Base-by-base conservation (phyloP, 2,888 invertebrate species). In the Troilus luridus region DNA sequence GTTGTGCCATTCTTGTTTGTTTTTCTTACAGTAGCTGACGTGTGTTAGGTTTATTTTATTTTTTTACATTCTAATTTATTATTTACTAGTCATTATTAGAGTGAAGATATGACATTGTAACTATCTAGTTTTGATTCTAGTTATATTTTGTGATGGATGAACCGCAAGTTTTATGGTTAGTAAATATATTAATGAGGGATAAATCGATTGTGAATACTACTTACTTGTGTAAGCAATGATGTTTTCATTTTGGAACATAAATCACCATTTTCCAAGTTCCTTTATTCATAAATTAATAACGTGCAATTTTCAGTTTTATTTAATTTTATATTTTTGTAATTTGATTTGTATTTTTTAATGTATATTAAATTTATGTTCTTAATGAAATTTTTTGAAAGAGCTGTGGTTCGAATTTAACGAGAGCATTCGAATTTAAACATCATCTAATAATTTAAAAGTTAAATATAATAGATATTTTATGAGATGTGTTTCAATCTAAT, bases 401-500 rank as follows among this genome's bases (percentile, higher is more conserved):
- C 85, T 85, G 85, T 85, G 56, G 85, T 56, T 56, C 56, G n/a
- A 5, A n/a, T n/a, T n/a, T n/a, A n/a, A n/a, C n/a, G 21, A 85
- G 85, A 56, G 21, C 85, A 85, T 85, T 85, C 85, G 85, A 85
- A 85, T 85, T 85, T 85, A 77, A 77, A 77, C 41, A 77, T 41
- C 72, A 77, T 8, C 72, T 77, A 24, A 77, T 77, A 41, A 77
- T 77, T 77, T 77, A 85, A 54, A 85, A 85, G 85, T 85, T 85
- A 58, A 85, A 85, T 85, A 85, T 58, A 85, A 85, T 85, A 85
- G 85, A 85, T 85, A 85, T 85, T 85, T 85, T 85, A 85, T 85
- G 85, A 56, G 12, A 85, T 41, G 56, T 85, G 85, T 85, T 85
- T 85, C 56, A 85, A 85, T 85, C 85, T 85, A 85, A 56, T 85